Conservation (phyloP, 2,797 vertebrate species). For the Iguana delicatissima region DNA sequence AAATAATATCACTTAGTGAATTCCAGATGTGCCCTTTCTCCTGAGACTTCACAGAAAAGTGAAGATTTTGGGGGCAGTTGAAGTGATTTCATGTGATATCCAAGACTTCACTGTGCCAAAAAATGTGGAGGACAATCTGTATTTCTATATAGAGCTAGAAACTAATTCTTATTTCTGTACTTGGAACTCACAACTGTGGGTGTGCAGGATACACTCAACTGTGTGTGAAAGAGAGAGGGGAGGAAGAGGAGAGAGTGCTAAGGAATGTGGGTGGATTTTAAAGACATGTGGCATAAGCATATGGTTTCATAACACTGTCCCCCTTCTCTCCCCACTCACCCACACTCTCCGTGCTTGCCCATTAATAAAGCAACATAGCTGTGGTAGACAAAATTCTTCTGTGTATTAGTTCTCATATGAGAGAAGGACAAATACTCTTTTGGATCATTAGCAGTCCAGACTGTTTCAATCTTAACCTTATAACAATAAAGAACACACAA, state of each 20-base stretch:
- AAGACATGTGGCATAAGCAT: not conserved
- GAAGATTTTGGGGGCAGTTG: not conserved
- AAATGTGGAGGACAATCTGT: not conserved
- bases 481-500: not conserved
- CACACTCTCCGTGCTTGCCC: not conserved
- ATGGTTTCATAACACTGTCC: not conserved
- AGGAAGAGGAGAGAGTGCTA: not conserved
- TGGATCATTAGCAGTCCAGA: conserved; percentile 26
- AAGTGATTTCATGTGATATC: not conserved
- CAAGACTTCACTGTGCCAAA: not conserved
- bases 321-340: not conserved
- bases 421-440: not conserved
- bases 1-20: not conserved
- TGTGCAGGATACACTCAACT: not conserved
- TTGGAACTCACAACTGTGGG: not conserved
- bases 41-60: not conserved
- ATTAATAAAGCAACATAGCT: not conserved
- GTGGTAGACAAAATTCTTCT: not conserved
- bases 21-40: not conserved
- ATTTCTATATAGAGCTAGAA: not conserved
- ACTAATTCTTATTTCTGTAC: not conserved
- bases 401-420: not conserved
- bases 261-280: not conserved
- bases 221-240: not conserved
- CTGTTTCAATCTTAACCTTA: conserved; percentile 29